These are phyloP conservation scores for Notamacropus eugenii DNA, from an alignment of 2,797 vertebrate genomes.

Conservation along the genomic window DNA sequence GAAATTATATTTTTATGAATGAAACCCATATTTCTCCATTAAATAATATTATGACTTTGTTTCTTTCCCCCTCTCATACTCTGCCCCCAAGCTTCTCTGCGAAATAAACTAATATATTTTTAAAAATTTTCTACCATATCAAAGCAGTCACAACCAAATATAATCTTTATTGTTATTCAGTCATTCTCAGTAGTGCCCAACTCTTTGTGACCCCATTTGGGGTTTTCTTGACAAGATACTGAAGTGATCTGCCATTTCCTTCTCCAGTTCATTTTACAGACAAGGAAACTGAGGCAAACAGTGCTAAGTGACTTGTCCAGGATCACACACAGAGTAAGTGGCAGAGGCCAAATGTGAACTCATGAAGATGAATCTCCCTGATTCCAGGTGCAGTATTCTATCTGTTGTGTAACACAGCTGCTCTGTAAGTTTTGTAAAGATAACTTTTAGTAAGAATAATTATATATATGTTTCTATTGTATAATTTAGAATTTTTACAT, in stretches of 20 bases:
- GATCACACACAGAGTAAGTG: neutral
- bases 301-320: neutral
- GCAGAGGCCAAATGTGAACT: neutral
- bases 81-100: neutral
- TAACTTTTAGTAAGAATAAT: constrained; percentile 44
- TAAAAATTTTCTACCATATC: neutral
- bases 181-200: neutral
- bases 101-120: neutral
- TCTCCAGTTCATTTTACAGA: neutral
- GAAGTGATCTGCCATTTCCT: neutral
- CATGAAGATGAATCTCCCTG: neutral
- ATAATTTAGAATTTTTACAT: neutral
- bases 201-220: neutral
- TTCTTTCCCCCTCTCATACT: neutral
- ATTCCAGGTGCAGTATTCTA: neutral
- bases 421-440: neutral
- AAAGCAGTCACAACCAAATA: neutral
- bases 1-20: neutral
- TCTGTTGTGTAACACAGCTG: neutral
- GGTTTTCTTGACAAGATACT: neutral
- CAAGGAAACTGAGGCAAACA: neutral
- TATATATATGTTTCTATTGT: neutral
- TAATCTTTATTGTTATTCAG: neutral
- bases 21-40: neutral
- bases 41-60: neutral